These are phyloP conservation scores for Spodoptera picta DNA, from an alignment of 2,888 invertebrate genomes.

Conservation along the genomic window DNA sequence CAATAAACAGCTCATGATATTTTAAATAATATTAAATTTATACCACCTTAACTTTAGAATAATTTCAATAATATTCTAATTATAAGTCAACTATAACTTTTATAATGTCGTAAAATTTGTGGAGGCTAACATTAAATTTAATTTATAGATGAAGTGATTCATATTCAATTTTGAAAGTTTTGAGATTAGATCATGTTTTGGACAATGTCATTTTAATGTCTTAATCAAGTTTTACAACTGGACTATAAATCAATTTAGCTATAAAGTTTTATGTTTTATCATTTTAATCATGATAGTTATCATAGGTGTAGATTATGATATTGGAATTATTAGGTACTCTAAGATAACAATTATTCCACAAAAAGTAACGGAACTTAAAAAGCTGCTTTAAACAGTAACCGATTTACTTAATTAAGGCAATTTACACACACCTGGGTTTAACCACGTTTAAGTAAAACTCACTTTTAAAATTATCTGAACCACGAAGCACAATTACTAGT, in stretches of 20 bases:
- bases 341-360: not conserved
- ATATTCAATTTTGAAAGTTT: constrained; percentile 36
- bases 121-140: constrained; percentile 18
- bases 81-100: constrained; percentile 18
- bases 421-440: not conserved
- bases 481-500: not conserved
- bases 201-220: constrained; percentile 38
- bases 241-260: constrained; percentile 33
- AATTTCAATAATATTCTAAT: constrained; percentile 7
- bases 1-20: not conserved
- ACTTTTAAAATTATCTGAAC: not conserved
- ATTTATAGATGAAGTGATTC: constrained; percentile 31
- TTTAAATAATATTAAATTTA: not conserved
- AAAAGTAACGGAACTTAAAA: no score
- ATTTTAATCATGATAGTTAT: constrained; percentile 12
- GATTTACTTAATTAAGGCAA: no score
- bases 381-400: no score
- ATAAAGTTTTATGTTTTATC: constrained; percentile 27
- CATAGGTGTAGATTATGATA: constrained; percentile 7
- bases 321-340: constrained; percentile 8
- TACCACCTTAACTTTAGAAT: constrained; percentile 8
- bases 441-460: not conserved
- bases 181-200: constrained; percentile 32
- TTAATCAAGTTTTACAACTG: constrained; percentile 42
- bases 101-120: constrained; percentile 33